phyloP scores from a whole-genome alignment of 2,888 invertebrate genomes.

The Agonopterix subpropinquella region DNA sequence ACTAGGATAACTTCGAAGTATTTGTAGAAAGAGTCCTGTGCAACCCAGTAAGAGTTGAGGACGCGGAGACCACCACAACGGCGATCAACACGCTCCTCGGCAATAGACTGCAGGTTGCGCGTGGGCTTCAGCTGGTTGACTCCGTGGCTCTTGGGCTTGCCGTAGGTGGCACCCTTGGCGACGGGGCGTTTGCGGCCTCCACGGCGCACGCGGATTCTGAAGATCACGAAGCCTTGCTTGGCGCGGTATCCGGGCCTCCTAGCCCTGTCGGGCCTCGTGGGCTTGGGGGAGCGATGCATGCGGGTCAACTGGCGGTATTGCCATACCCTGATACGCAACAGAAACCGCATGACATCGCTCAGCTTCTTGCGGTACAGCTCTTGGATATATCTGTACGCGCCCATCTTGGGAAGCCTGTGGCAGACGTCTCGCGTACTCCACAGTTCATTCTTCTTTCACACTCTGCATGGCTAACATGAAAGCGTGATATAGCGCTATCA shows the following conservation, averaged over 20 bases:
- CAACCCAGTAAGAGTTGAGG: slow-evolving; percentile 99
- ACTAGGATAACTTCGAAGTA: slow-evolving; percentile 97
- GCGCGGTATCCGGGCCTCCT: slow-evolving; percentile 97
- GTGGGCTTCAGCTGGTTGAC: slow-evolving; percentile 98
- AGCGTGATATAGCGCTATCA: too few relatives aligned
- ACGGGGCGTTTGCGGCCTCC: slow-evolving; percentile 99
- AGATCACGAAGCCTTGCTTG: slow-evolving; percentile 98
- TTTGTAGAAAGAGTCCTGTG: slow-evolving; percentile 99
- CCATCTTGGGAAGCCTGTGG: slow-evolving; percentile 85
- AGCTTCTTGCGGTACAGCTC: slow-evolving; percentile 99
- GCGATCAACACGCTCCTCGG: slow-evolving; percentile 99
- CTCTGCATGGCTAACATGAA: too few relatives aligned
- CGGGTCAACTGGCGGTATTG: slow-evolving; percentile 98
- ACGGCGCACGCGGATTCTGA: slow-evolving; percentile 97
- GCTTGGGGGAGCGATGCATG: slow-evolving; percentile 95
- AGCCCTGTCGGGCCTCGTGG: slow-evolving; percentile 98
- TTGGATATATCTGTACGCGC: slow-evolving; percentile 99
- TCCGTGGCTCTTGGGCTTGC: slow-evolving; percentile 99
- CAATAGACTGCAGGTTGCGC: slow-evolving; percentile 95
- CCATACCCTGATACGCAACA: slow-evolving; percentile 98
- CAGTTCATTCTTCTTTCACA: too few relatives aligned
- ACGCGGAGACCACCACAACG: slow-evolving; percentile 96
- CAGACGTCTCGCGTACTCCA: too few relatives aligned
- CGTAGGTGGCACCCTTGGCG: slow-evolving; percentile 97
- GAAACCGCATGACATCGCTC: slow-evolving; percentile 98